Percentiles rank a stretch among this genome's conserved stretches.
phyloP scores from a whole-genome alignment of 64 coral and sea anemone genomes.

The Anthopleura sola region DNA sequence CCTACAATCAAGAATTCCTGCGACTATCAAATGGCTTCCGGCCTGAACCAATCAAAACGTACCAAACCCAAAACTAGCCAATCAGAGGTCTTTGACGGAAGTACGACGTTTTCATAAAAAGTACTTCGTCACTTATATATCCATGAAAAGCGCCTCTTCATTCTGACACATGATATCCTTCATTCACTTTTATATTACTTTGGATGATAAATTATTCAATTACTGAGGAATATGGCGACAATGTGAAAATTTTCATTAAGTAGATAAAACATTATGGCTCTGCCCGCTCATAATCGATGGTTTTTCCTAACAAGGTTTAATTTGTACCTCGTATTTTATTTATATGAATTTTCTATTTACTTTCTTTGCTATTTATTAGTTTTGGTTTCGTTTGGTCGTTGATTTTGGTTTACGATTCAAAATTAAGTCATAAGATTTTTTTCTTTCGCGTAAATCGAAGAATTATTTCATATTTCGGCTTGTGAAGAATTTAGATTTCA shows the following conservation, averaged over 20 bases:
- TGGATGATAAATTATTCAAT: not conserved
- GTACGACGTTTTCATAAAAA: no score
- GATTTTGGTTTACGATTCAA: not conserved
- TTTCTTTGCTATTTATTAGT: not conserved
- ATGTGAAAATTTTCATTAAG: not conserved
- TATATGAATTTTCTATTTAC: not conserved
- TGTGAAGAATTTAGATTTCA: not conserved
- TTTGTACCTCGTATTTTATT: constrained; percentile 22
- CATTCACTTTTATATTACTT: not conserved
- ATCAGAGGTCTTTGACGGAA: not conserved
- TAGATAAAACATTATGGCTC: not conserved
- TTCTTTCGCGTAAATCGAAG: not conserved
- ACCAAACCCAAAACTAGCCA: not conserved
- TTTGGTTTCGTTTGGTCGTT: not conserved
- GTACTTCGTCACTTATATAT: no score
- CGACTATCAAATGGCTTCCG: no score
- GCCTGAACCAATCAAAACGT: not conserved
- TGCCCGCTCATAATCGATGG: not conserved
- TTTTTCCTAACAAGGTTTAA: not conserved
- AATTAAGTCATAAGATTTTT: no score
- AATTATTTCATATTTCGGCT: not conserved
- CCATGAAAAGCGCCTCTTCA: no score
- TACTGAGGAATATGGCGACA: not conserved
- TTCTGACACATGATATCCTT: not conserved
- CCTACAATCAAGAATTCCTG: not conserved